Conservation (phyloP, 2,797 vertebrate species). For the Poecilia velifera region DNA sequence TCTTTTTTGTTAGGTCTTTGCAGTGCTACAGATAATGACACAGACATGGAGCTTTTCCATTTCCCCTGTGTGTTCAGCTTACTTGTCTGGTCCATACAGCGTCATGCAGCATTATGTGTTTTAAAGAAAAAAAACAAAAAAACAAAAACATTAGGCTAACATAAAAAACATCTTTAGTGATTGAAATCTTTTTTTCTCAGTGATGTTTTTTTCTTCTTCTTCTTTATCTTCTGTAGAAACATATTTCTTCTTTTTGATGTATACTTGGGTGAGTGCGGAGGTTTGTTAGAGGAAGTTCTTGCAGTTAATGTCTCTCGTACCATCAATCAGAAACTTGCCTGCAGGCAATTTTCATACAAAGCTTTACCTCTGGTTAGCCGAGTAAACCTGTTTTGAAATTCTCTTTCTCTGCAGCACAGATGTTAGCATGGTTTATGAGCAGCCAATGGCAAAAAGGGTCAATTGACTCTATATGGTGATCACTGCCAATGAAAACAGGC, state of each 20-base stretch:
- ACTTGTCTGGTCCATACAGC: neutral
- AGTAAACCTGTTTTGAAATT: neutral
- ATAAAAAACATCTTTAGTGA: neutral
- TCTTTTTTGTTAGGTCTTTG: neutral
- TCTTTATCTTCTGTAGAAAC: neutral
- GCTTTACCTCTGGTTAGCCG: neutral
- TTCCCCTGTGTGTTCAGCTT: neutral
- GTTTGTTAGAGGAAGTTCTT: neutral
- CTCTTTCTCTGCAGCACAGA: neutral
- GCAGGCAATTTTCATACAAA: neutral
- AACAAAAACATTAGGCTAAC: neutral
- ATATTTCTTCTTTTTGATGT: neutral
- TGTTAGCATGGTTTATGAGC: neutral
- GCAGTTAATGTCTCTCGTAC: neutral
- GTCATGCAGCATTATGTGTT: neutral
- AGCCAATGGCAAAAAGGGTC: neutral
- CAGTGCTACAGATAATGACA: neutral
- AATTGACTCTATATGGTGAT: neutral
- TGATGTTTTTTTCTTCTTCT: neutral
- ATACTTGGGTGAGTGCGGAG: neutral
- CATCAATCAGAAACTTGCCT: neutral
- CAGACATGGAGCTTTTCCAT: neutral
- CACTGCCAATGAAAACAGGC: neutral
- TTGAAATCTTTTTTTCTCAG: neutral
- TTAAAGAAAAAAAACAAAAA: neutral